Conservation (phyloP, 2,888 invertebrate species). For the Trissolcus brochymenae region DNA sequence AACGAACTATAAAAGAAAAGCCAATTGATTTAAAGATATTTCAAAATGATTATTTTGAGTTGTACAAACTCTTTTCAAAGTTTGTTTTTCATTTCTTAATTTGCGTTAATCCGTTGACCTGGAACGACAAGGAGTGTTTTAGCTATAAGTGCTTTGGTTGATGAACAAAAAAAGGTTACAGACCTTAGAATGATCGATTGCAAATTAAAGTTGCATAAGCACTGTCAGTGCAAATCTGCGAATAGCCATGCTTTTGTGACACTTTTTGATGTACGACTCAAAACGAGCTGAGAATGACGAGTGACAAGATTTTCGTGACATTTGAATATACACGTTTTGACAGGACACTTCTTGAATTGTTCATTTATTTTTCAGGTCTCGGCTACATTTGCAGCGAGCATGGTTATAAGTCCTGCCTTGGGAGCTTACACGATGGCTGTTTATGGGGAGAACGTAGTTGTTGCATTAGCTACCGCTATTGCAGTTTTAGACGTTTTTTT, state of each 20-base stretch:
- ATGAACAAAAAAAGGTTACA: constrained; percentile 29
- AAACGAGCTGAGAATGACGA: neutral
- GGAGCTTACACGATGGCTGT: constrained; percentile 92
- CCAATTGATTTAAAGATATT: too few relatives aligned
- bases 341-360: neutral
- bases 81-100: too few relatives aligned
- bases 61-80: too few relatives aligned
- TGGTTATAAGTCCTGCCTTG: constrained; percentile 98
- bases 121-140: too few relatives aligned
- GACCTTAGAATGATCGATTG: constrained; percentile 39
- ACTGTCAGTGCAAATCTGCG: neutral
- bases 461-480: constrained; percentile 95
- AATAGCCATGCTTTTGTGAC: too few relatives aligned
- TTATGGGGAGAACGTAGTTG: constrained; percentile 84
- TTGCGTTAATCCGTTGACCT: too few relatives aligned
- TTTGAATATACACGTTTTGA: too few relatives aligned
- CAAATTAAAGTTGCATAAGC: constrained; percentile 29
- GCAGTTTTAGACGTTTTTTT: constrained; percentile 98
- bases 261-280: too few relatives aligned
- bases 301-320: neutral
- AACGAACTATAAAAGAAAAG: too few relatives aligned
- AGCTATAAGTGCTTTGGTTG: too few relatives aligned
- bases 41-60: too few relatives aligned
- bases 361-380: constrained; percentile 80
- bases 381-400: constrained; percentile 98